Evolutionary conservation across 30 jellyfish, hydroid and myxozoan species (phyloP), one percentile per base, ranked within the genome.

Genomic region (Morbakka virulenta): DNA sequence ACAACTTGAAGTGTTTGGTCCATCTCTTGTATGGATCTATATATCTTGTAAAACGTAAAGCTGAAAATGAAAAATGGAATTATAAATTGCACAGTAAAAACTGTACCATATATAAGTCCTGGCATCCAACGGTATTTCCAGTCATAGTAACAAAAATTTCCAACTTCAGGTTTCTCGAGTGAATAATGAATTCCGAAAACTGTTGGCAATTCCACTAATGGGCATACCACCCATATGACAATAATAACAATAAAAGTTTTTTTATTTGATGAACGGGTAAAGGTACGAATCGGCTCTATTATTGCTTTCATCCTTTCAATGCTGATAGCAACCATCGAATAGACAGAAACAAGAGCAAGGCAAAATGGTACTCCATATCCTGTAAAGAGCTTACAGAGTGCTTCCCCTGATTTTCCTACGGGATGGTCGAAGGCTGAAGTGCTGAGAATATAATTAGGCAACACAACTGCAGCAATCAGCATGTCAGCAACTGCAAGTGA

Each of bases 261-360:
- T 41, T 27, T 4, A 25, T 62, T 52, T 24, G 64, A 35, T 2
- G 48, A 32, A 17, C 63, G 14, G 26, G 77, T 26, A 13, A 71
- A 57, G 2, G 85, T 21, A 25, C 14, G 13, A 27, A 88, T 32
- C n/a, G 97, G 95, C 50, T 76, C 30, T 41, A 77, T 32, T 52
- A 89, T 41, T 0, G 95, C 97, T 4, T 52, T 35, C n/a, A 50
- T 67, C 47, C 97, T 82, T 69, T 89, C 97, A 52, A 89, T 27
- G n/a, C 93, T 78, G 4, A 89, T 89, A 29, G 80, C 57, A 11
- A 76, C 97, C n/a, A 89, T 80, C 11, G 77, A 14, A 36, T 82
- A 89, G 14, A 76, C 81, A 0, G 97, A 89, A 28, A 83, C 89
- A 50, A 77, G 91, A 11, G 74, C 83, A 23, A 89, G 79, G 88